A percentile compares a stretch with the other conserved stretches of the same genome.
Conservation (phyloP, 2,888 invertebrate genomes). For the Chloroclysta siterata region DNA sequence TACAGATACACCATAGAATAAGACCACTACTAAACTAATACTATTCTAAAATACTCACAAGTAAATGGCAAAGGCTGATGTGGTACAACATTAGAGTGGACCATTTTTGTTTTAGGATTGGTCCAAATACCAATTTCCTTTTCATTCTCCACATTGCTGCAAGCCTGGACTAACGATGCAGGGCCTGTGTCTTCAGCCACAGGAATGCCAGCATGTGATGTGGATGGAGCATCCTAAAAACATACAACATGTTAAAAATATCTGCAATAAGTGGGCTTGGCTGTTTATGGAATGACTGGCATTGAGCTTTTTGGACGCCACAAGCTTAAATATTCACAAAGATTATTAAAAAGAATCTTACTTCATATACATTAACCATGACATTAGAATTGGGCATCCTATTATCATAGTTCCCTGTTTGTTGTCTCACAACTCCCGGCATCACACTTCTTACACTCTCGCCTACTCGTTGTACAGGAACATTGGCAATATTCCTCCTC, state of each 20-base stretch:
- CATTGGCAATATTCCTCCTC: slow-evolving; percentile 80
- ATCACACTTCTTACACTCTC: slow-evolving; percentile 81
- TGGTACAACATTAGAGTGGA: slow-evolving; percentile 74
- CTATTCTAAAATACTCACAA: slow-evolving; percentile 60
- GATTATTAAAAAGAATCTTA: slow-evolving; percentile 45
- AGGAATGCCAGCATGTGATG: slow-evolving; percentile 65
- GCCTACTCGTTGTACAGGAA: slow-evolving; percentile 80
- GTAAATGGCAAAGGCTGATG: slow-evolving; percentile 77
- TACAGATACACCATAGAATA: no score
- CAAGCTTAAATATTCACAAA: no score
- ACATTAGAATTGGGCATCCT: slow-evolving; percentile 76
- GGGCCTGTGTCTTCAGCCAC: slow-evolving; percentile 71
- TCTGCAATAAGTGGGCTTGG: no score
- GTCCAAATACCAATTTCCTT: slow-evolving; percentile 82
- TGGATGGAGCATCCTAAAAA: slow-evolving; percentile 75
- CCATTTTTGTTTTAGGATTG: slow-evolving; percentile 81
- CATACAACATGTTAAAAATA: neutral
- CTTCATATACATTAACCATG: slow-evolving; percentile 85
- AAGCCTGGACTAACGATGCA: slow-evolving; percentile 74
- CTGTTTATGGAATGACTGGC: no score
- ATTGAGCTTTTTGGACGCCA: no score
- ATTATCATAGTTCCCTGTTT: slow-evolving; percentile 63
- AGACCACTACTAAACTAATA: no score
- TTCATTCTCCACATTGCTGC: slow-evolving; percentile 75
- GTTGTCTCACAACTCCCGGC: slow-evolving; percentile 84